These are phyloP conservation scores for Xiphophorus birchmanni DNA, from an alignment of 2,797 vertebrate genomes.

Conservation along the genomic window DNA sequence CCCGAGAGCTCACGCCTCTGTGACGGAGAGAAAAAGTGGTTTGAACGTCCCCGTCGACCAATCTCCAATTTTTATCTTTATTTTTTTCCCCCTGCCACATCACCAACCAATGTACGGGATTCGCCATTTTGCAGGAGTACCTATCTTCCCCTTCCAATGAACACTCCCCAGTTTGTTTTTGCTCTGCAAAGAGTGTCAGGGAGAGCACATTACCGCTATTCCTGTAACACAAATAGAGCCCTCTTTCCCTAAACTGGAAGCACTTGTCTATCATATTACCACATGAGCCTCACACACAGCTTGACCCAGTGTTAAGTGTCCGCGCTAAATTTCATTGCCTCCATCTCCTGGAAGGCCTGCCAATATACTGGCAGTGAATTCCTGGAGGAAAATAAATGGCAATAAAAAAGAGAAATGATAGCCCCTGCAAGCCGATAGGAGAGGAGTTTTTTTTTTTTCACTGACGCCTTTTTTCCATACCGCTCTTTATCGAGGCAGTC, in stretches of 20 bases:
- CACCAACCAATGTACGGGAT: slow-evolving; percentile 27
- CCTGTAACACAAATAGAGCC: slow-evolving; percentile 83
- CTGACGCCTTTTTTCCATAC: slow-evolving; percentile 68
- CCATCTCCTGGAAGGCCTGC: slow-evolving; percentile 97
- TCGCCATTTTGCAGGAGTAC: slow-evolving; percentile 43
- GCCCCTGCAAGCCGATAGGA: slow-evolving; percentile 88
- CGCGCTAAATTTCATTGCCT: slow-evolving; percentile 98
- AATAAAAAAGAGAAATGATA: slow-evolving; percentile 98
- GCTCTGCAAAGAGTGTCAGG: slow-evolving; percentile 46
- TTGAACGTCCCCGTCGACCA: background rate
- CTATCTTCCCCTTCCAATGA: slow-evolving; percentile 9
- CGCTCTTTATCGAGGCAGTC: slow-evolving; percentile 88
- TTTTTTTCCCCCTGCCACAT: background rate
- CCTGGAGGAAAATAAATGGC: slow-evolving; percentile 99
- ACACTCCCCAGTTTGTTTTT: slow-evolving; percentile 33
- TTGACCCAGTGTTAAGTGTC: slow-evolving; percentile 98
- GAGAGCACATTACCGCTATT: slow-evolving; percentile 73
- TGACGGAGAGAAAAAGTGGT: background rate
- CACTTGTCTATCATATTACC: slow-evolving; percentile 95
- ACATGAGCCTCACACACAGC: slow-evolving; percentile 87
- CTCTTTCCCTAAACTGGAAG: slow-evolving; percentile 84
- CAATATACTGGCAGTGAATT: slow-evolving; percentile 98
- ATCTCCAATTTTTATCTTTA: background rate
- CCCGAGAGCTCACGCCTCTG: background rate
- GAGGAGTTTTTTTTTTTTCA: slow-evolving; percentile 75